Evolutionary conservation across 2,888 invertebrate genomes (phyloP), one percentile per base, ranked within the genome.

Genomic region (Andrena dorsata): DNA sequence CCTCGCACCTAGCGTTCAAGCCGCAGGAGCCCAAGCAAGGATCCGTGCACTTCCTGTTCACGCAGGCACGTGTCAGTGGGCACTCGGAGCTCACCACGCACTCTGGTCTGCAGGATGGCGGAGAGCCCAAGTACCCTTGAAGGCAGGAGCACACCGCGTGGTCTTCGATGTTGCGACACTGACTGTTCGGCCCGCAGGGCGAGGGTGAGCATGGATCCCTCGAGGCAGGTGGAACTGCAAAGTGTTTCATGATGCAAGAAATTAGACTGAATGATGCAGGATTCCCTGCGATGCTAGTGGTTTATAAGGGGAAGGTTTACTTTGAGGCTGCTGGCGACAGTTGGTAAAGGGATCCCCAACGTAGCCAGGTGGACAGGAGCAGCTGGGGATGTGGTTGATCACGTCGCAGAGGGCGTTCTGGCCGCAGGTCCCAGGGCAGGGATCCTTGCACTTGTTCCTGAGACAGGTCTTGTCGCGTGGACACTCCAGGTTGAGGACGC

Each of bases 341-440:
- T 90, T 92, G 1, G 93, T 91, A 72, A 94, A 94, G 0, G 94
- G 94, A 92, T 95, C 94, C 2, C 95, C 95, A 6, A 91, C 89
- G 71, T 92, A 94, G 30, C 94, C 94, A 32, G 91, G 80, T 8
- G 90, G 92, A 82, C 95, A 96, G 58, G 94, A 95, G 85, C 96
- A 96, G 53, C 95, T 95, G 1, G 96, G 96, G 75, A 95, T 94
- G 84, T 96, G 98, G 90, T 97, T 97, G 72, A 97, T 96, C 20
- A 97, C 97, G 90, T 96, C 96, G 91, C 98, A 98, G 76, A 96
- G 95, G 1, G 98, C 97, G 91, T 96, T 96, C 70, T 95, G 94
- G 10, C 97, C 98, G 91, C 98, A 98, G 89, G 96, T 96, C 83
- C 97, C 97, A n/a, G 96, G 96, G 89, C 98, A 98, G 5, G 98